phyloP scores from a whole-genome alignment of 2,797 vertebrate genomes.

The Myiotriccus ornatus region DNA sequence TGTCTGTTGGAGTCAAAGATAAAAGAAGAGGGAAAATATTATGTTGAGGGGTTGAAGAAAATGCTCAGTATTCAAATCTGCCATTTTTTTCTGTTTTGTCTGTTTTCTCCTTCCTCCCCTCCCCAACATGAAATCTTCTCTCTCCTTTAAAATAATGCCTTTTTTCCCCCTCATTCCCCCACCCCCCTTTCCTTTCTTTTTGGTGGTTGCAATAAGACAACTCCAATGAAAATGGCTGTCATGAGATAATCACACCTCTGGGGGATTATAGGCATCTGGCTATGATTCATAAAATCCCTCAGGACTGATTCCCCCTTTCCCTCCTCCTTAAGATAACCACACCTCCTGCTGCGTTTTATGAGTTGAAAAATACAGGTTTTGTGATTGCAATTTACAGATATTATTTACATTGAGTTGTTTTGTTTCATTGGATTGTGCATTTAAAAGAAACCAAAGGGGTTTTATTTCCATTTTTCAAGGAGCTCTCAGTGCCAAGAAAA shows the following conservation, averaged over 20 bases:
- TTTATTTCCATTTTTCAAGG: neutral
- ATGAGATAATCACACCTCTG: constrained; percentile 68
- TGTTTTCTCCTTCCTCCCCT: neutral
- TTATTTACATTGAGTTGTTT: constrained; percentile 35
- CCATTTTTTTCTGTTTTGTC: neutral
- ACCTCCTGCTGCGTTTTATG: constrained; percentile 38
- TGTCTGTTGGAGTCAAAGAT: neutral
- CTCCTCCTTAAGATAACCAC: constrained; percentile 44
- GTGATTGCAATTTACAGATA: constrained; percentile 3
- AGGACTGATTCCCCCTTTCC: constrained; percentile 36
- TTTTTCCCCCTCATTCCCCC: neutral
- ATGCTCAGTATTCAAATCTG: neutral
- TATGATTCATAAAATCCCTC: constrained; percentile 62
- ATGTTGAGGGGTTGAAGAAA: neutral
- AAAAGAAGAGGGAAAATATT: neutral
- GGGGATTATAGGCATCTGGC: constrained; percentile 65
- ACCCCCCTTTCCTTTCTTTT: neutral
- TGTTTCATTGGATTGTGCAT: neutral
- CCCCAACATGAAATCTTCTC: neutral
- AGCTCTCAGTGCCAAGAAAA: neutral
- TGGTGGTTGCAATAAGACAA: constrained; percentile 46
- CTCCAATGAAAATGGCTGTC: constrained; percentile 42
- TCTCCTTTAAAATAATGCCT: neutral
- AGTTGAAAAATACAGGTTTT: constrained; percentile 30
- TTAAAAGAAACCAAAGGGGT: neutral